Percentiles rank a stretch among this genome's conserved stretches.
These are phyloP conservation scores for Diarsia mendica DNA, from an alignment of 2,888 invertebrate species.

Conservation along the genomic window DNA sequence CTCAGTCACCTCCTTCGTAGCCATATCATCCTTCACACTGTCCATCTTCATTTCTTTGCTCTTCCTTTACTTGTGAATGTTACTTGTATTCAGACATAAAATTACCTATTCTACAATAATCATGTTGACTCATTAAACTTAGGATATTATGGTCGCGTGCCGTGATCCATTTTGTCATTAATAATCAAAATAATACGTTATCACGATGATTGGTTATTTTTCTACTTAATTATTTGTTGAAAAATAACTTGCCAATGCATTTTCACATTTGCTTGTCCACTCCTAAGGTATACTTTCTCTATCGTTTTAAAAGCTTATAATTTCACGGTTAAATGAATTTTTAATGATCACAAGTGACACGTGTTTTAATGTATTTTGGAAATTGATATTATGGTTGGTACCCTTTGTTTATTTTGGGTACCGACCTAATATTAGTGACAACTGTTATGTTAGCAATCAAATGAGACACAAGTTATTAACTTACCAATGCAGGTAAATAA, in stretches of 20 bases:
- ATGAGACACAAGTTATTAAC: neutral
- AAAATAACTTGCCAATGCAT: constrained; percentile 1
- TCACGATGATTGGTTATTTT: constrained; percentile 44
- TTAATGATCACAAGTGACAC: constrained; percentile 49
- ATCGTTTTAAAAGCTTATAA: constrained; percentile 9
- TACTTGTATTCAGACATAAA: no score
- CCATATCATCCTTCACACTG: no score
- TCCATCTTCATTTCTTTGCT: no score
- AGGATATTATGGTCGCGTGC: constrained; percentile 36
- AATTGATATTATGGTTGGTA: constrained; percentile 12
- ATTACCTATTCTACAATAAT: constrained; percentile 2
- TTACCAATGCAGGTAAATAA: neutral
- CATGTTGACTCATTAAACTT: constrained; percentile 9
- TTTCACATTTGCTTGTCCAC: neutral
- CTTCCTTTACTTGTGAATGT: no score
- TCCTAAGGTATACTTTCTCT: neutral
- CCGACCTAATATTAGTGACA: neutral
- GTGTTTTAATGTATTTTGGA: constrained; percentile 46
- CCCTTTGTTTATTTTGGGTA: constrained; percentile 44
- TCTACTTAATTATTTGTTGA: constrained; percentile 20
- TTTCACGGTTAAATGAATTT: constrained; percentile 51
- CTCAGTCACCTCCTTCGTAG: no score
- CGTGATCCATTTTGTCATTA: constrained; percentile 12
- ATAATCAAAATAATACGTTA: constrained; percentile 38
- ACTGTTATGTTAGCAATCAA: neutral